These are phyloP conservation scores for Drosophila tripunctata DNA, from an alignment of 2,888 invertebrate genomes.

Conservation along the genomic window DNA sequence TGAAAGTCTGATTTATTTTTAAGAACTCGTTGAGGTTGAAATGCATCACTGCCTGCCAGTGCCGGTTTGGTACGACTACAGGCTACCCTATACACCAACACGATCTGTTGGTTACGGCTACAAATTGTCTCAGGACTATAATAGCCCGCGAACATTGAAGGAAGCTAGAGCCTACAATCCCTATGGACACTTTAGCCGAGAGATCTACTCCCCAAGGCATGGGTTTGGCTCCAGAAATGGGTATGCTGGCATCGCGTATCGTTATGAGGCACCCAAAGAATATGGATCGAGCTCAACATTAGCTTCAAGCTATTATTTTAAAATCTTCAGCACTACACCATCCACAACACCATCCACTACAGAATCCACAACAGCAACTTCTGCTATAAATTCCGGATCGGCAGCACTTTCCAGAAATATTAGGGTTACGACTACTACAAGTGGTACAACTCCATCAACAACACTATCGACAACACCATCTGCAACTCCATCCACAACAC, in stretches of 20 bases:
- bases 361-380: neutral
- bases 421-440: too few species aligned
- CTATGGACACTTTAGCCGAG: neutral
- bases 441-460: neutral
- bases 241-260: conserved; percentile 1
- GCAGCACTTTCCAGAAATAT: too few species aligned
- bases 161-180: conserved; percentile 4
- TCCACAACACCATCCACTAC: neutral
- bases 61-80: conserved; percentile 20
- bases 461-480: neutral
- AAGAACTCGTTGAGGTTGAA: conserved; percentile 24
- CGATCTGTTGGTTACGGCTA: neutral
- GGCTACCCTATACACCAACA: conserved; percentile 2
- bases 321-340: neutral
- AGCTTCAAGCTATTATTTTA: neutral
- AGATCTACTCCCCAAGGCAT: neutral
- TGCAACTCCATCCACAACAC: neutral
- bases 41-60: conserved; percentile 24
- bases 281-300: neutral
- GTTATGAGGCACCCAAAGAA: neutral
- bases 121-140: neutral
- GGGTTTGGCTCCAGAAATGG: neutral
- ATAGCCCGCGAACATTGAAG: neutral
- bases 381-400: too few species aligned
- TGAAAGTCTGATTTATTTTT: neutral